Base-by-base conservation (phyloP, 2,113 vertebrate species). In the Macquaria ambigua region DNA sequence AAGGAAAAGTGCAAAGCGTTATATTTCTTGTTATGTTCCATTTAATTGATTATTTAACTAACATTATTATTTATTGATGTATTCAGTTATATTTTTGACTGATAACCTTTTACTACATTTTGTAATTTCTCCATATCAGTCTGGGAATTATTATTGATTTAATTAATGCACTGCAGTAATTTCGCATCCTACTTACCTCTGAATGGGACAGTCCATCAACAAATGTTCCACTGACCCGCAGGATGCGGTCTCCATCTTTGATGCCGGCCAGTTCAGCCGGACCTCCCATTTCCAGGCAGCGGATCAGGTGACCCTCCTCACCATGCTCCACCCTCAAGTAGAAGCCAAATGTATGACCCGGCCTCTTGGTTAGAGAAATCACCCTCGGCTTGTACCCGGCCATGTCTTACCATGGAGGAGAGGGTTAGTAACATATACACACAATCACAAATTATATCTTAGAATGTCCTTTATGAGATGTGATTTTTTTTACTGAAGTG, bases 221-320 rank as follows among this genome's bases (percentile, higher is more conserved):
- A 61, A 97, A 98, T 48, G 89, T 88, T 1, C 96, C 96, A 0
- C 98, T 98, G 74, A 99, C 96, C 79, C 96, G 91, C 48, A 99
- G 93, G 61, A 99, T 88, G 59, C 98, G 95, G 90, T 99, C 98
- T 61, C 98, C 98, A 2, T 99, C 98, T 92, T 83, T 97, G 74
- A 99, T 94, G 18, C 98, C 98, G 0, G 97, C 96, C 79, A 96
- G 88, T 50, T 98, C 96, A 1, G 98, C 98, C 0, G 95, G 93
- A 58, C 98, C 97, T 11, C 93, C 89, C 92, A 93, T 94, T 66
- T 96, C 96, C 82, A 99, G 94, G 0, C 94, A 95, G 16, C 98
- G 97, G 83, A 99, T 90, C 90, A 99, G 92, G 83, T 99, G 98
- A 8, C 98, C 98, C 0, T 91, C 90, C 0, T 94, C 96, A 15